phyloP scores from a whole-genome alignment of 1,140 invertebrate genomes.

The Thaumatotibia leucotreta region DNA sequence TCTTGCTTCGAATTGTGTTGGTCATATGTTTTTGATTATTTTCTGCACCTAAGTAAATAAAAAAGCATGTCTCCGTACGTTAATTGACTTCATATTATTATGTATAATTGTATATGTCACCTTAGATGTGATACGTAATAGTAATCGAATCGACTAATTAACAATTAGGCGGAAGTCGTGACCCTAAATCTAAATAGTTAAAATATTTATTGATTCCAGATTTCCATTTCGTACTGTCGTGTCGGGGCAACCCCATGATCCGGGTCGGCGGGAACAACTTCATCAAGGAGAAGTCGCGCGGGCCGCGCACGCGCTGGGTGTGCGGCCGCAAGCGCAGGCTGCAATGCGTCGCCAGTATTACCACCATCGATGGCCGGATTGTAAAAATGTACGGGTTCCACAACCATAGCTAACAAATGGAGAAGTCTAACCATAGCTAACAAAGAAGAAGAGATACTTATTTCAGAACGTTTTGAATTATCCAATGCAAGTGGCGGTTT shows the following conservation, averaged over 20 bases:
- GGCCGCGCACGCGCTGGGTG: slow-evolving; percentile 40
- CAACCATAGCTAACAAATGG: slow-evolving; percentile 32
- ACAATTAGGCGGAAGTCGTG: no score
- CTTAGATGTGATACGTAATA: no score
- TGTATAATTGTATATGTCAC: no score
- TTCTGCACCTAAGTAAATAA: no score
- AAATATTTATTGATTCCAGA: slow-evolving; percentile 24
- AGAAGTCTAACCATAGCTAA: neutral
- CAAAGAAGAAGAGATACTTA: neutral
- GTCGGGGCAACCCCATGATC: slow-evolving; percentile 51
- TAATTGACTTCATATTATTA: no score
- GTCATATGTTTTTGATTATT: no score
- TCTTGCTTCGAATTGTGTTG: no score
- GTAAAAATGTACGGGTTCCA: slow-evolving; percentile 42
- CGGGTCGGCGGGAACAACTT: slow-evolving; percentile 44
- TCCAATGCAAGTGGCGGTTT: neutral
- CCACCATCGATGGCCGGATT: slow-evolving; percentile 33
- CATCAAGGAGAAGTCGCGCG: slow-evolving; percentile 36
- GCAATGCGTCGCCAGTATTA: slow-evolving; percentile 46
- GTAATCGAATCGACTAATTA: no score
- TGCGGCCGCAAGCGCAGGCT: slow-evolving; percentile 42
- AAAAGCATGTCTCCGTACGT: no score
- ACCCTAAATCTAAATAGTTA: no score
- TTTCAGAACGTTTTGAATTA: neutral
- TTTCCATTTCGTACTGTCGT: slow-evolving; percentile 35